These are phyloP conservation scores for Rostratula benghalensis DNA, from an alignment of 2,113 vertebrate species.

Conservation along the genomic window DNA sequence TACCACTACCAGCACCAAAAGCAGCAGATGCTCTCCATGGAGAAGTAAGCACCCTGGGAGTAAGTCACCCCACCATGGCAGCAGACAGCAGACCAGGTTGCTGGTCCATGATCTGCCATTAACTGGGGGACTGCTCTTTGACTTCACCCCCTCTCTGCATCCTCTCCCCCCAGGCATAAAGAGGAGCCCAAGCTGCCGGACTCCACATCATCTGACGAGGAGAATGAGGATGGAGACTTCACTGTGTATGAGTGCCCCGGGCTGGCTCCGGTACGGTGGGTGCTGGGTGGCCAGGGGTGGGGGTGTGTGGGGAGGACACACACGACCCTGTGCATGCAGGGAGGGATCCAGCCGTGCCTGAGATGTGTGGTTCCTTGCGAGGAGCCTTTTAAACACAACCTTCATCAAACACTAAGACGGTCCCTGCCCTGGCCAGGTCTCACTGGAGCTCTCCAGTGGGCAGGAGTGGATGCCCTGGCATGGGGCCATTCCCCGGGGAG, in stretches of 20 bases:
- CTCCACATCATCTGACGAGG: conserved; percentile 86
- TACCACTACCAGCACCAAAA: conserved; percentile 97
- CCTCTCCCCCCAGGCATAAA: conserved; percentile 76
- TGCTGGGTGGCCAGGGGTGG: rapidly evolving
- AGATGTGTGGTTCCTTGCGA: background rate
- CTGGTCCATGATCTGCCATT: background rate
- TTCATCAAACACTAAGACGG: background rate
- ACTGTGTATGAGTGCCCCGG: conserved; percentile 96
- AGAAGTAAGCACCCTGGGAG: conserved; percentile 78
- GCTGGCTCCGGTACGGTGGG: conserved; percentile 86
- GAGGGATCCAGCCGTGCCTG: background rate
- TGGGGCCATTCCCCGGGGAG: background rate
- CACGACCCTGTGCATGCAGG: rapidly evolving
- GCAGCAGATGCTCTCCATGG: conserved; percentile 93
- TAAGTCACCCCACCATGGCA: too few species aligned
- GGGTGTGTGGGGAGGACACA: too few species aligned
- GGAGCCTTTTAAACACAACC: background rate
- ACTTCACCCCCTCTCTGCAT: background rate
- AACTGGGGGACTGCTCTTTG: background rate
- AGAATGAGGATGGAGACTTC: conserved; percentile 95
- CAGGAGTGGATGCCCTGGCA: background rate
- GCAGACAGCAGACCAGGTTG: background rate
- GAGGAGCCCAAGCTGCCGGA: conserved; percentile 85
- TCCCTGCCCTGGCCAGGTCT: background rate
- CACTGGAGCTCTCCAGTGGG: background rate